These are phyloP conservation scores for Philopotamus ludificatus DNA, from an alignment of 1,140 invertebrate species.

Conservation along the genomic window DNA sequence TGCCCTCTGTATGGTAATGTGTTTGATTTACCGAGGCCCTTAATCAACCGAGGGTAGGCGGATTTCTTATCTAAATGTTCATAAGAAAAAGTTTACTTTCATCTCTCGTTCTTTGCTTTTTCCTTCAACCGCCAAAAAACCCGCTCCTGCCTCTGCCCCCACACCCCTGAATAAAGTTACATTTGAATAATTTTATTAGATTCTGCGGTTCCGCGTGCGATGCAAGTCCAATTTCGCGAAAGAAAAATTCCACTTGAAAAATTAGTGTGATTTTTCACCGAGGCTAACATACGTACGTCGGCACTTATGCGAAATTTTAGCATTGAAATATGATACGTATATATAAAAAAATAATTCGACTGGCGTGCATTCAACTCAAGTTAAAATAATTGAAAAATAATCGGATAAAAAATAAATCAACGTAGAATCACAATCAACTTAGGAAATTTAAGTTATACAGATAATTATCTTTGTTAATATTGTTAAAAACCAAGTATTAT, in stretches of 20 bases:
- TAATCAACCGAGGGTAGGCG: slow-evolving; percentile 15
- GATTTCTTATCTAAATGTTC: slow-evolving; percentile 29
- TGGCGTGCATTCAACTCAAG: too few species aligned
- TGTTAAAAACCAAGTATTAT: too few species aligned
- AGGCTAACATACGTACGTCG: neutral
- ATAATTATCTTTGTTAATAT: too few species aligned
- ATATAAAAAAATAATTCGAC: too few species aligned
- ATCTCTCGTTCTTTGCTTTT: slow-evolving; percentile 6
- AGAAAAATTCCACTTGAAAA: neutral
- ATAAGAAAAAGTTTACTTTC: slow-evolving; percentile 23
- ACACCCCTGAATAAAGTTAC: slow-evolving; percentile 13
- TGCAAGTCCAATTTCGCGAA: slow-evolving; percentile 1
- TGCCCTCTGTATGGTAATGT: slow-evolving; percentile 25
- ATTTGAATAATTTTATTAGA: slow-evolving; percentile 31
- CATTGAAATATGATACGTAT: too few species aligned
- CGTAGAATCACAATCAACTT: too few species aligned
- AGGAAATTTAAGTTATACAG: too few species aligned
- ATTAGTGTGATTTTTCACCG: slow-evolving; percentile 3
- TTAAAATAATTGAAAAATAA: too few species aligned
- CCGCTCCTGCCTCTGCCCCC: neutral
- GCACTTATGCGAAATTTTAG: too few species aligned
- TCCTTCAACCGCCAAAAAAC: neutral
- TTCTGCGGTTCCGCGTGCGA: slow-evolving; percentile 12
- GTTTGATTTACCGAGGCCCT: slow-evolving; percentile 22
- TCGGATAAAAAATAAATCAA: too few species aligned